Evolutionary conservation across 2,797 vertebrate species (phyloP), one percentile per base, ranked within the genome.

Genomic region (Pygocentrus nattereri): DNA sequence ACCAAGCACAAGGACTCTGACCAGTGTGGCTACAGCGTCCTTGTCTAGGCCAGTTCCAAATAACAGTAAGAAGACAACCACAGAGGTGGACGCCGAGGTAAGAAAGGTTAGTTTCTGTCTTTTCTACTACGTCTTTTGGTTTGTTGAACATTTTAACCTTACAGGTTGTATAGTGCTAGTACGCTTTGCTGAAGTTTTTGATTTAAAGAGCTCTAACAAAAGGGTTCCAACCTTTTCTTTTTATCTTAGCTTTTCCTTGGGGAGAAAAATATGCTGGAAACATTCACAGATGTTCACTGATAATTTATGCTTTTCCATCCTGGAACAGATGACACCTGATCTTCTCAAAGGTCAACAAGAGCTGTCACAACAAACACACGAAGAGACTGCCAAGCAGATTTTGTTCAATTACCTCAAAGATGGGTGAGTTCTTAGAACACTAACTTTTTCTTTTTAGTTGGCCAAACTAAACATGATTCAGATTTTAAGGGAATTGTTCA

Each of bases 361-460:
- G 87, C 93, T 99, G 91, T 95, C 96, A 74, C 97, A 97, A 85
- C 97, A 99, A 93, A 97, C 96, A 15, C 95, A 97, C 5, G 98
- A 99, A 89, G 98, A 99, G 92, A 99, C 97, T 0, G 98, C 98
- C 73, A 99, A 99, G 90, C 98, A 97, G 87, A 99, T 99, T 88
- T 93, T 99, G 87, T 99, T 97, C 87, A 98, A 92, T 95, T 99
- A 99, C 90, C 96, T 99, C 31, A 98, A 97, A 90, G 97, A 98
- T 87, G 98, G 98, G 98, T 99, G 76, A 92, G 94, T 92, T 70
- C 25, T 30, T 34, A 49, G 23, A 25, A 27, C 1, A 7, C 25
- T 8, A 19, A 4, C 1, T 1, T 56, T 5, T 54, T 41, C 21
- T 67, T 67, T 38, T 52, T 12, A 54, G 62, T 12, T 52, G 21